Conservation (phyloP, 2,888 invertebrate species). For the Alitta virens region DNA sequence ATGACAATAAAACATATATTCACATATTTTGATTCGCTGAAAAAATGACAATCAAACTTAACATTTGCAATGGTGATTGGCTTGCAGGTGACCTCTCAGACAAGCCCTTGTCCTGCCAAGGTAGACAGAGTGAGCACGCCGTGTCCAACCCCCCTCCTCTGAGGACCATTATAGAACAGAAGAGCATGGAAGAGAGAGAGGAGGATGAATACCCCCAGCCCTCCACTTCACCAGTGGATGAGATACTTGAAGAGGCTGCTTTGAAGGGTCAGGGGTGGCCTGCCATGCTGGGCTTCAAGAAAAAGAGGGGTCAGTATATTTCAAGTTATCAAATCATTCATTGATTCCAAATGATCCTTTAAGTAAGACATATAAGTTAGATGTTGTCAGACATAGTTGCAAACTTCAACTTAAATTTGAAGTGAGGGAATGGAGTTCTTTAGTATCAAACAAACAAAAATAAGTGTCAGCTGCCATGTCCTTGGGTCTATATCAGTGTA, state of each 20-base stretch:
- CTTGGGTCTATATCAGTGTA: no score
- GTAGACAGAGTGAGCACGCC: slow-evolving; percentile 17
- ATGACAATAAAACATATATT: no score
- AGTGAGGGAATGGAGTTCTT: no score
- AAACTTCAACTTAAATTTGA: no score
- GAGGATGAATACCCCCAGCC: slow-evolving; percentile 16
- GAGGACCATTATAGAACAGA: slow-evolving; percentile 25
- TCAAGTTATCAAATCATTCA: no score
- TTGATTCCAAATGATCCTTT: no score
- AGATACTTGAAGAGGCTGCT: slow-evolving; percentile 20
- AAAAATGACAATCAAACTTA: background rate
- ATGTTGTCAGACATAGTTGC: no score
- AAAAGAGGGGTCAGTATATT: no score
- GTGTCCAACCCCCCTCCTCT: slow-evolving; percentile 25
- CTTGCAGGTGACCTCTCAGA: slow-evolving; percentile 8
- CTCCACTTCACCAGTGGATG: slow-evolving; percentile 28
- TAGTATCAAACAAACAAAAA: no score
- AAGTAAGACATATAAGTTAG: no score
- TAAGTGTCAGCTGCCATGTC: no score
- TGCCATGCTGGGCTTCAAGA: background rate
- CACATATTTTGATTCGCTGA: no score
- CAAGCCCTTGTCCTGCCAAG: slow-evolving; percentile 11
- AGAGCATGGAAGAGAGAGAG: slow-evolving; percentile 27
- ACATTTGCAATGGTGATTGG: background rate
- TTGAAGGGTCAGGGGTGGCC: background rate